Base-by-base conservation (phyloP, 2,797 vertebrate genomes). In the Percopsis omiscomaycus region DNA sequence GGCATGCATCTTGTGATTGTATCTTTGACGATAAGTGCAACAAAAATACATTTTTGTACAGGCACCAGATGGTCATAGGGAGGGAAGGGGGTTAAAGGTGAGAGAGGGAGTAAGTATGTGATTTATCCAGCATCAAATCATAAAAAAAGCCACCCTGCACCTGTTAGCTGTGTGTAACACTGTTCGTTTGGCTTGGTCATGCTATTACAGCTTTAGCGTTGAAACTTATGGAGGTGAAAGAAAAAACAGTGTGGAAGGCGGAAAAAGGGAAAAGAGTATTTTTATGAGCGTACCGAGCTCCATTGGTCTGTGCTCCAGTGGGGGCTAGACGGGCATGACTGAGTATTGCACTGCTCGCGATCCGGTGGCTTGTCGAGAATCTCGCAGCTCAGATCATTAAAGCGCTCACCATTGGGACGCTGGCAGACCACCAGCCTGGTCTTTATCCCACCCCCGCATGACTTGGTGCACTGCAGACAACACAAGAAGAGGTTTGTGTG, bases 381-480 rank as follows among this genome's bases (percentile, higher is more conserved):
- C 91, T 99, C 96, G 72, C 97, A 99, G 94, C 96, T 99, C 91
- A 98, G 90, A 83, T 98, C 97, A 4, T 93, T 96, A 89, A 98
- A 96, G 53, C 92, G 94, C 78, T 98, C 95, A 51, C 96, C 95
- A 0, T 92, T 95, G 59, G 95, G 93, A 79, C 94, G 93, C 90
- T 98, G 98, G 88, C 98, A 99, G 79, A 93, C 94, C 78, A 99
- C 98, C 82, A 95, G 88, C 79, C 98, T 94, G 0, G 97, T 98
- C 80, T 94, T 94, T 75, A 95, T 91, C 64, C 98, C 98, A 55
- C 93, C 93, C 28, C 96, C 95, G 0, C 98, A 99, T 50, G 92
- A 89, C 90, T 97, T 96, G 0, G 95, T 93, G 84, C 98, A 99
- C 97, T 98, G 73, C 55, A 59, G 61, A 78, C 32, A 64, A 61